Base-by-base conservation (phyloP, 2,888 invertebrate genomes). In the Lacanobia wlatinum region DNA sequence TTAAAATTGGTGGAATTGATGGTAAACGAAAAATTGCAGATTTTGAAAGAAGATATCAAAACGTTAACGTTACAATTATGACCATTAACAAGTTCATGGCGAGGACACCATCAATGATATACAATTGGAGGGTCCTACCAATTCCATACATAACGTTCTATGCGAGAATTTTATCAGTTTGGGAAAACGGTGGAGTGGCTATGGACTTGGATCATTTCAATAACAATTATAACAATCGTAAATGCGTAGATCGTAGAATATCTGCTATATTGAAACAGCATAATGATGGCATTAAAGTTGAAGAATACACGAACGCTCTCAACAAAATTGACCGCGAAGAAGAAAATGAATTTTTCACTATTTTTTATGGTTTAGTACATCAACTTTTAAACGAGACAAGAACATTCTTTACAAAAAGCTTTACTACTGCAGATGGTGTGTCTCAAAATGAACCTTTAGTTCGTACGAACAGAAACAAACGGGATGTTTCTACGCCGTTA, bases 151-250 rank as follows among this genome's bases (percentile, higher is more conserved):
- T 96, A 23, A 85, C 95, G 28, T 97, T 97, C 85, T 96, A 97
- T 56, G 91, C 95, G 1, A 92, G 97, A 82, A 90, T 96, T 40
- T 91, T 95, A 75, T 93, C 96, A 58, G 91, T 97, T 40, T 97
- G 97, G 97, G 94, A 96, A 85, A 92, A 92, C 78, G 97, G 96
- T 12, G 97, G 97, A 3, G 91, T 97, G 10, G 93, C 92, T 1
- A 90, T 96, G 72, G 95, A 96, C 70, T 87, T 96, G 40, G 76
- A 70, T 23, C 82, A 81, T 0, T 92, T 90, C 52, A 93, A 92
- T 78, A 88, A 91, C 52, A 82, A 88, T 46, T 92, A 73, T 69
- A 87, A 86, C 34, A 90, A 80, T 70, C 87, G 78, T 69, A 85
- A 86, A 64, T 66, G 76, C 6, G 64, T 87, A 5, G 91, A 93